Base-by-base conservation (phyloP, 2,797 vertebrate species). In the Gallinago solitaria region DNA sequence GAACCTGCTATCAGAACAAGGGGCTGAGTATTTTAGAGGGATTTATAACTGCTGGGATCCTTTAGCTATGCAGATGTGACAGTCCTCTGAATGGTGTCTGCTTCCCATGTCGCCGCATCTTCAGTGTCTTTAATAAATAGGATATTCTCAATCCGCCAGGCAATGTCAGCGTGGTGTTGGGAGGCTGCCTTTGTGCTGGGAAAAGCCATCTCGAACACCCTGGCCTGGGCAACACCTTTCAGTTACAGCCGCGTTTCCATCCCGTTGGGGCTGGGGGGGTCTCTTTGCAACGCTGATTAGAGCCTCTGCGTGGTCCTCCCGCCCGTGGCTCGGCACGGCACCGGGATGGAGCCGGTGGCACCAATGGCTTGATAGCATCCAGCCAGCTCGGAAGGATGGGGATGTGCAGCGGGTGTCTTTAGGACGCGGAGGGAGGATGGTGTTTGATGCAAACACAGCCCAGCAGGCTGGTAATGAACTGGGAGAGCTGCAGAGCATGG, bases 21-120 rank as follows among this genome's bases (percentile, higher is more conserved):
- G 96, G 94, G 77, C 90, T 95, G 95, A 94, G 95, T 96, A 95
- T 97, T 97, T 97, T 96, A 93, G 83, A 93, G 80, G 94, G 97
- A 96, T 96, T 97, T 97, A 97, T 82, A 82, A 78, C 94, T 71
- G 75, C 93, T 96, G 90, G 76, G 88, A 92, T 96, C 94, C 93
- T 95, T 96, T 88, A 94, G 93, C 93, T 96, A 88, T 92, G 92
- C 87, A 95, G 93, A 95, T 95, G 90, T 93, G 88, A 94, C 91
- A 94, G 87, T 96, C 87, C 90, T 95, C 87, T 96, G 93, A 97
- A 96, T 85, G 67, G 93, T 86, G 83, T 79, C 92, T 90, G 94
- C 90, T 95, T 96, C 87, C 93, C 70, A 68, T 91, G 85, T 88
- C 3, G 56, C 81, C 30, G 1, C 77, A 78, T 93, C 91, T 89